Base-by-base conservation (phyloP, 2,888 invertebrate genomes). In the Himalopsyche anomala region DNA sequence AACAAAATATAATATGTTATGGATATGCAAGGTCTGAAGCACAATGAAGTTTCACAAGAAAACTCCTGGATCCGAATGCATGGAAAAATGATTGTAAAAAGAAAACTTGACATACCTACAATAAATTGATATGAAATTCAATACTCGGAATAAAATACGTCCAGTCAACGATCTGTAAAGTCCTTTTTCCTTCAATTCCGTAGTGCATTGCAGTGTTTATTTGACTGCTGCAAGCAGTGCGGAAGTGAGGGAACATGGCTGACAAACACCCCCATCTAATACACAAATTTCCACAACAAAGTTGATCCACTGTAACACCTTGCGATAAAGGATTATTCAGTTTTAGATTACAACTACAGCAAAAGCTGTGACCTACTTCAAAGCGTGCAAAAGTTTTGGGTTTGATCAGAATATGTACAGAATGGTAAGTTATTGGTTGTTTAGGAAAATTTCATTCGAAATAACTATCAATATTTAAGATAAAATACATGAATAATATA, bases 161-260 rank as follows among this genome's bases (percentile, higher is more conserved):
- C 12, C 51, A 15, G 51, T 51, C 74, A 38, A 36, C 15, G 36
- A 12, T 38, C 4, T 9, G 8, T 17, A 45, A 19, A 51, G 79
- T 51, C 55, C 36, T 54, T 84, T 93, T 94, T 94, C 92, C 95
- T 94, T 97, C 97, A 97, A 97, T 97, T 97, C 97, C 97, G 97
- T 97, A 97, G 97, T 97, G 97, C 97, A 97, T 97, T 97, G 97
- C 97, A 97, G 97, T 96, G 96, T 96, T 93, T 89, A 88, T 89
- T 94, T 92, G 94, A 94, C 94, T 93, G 95, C 96, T 97, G 97
- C 97, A 97, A 97, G 97, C 97, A 96, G 96, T 96, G 96, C 96
- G 97, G 97, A 96, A 96, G 96, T 97, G 97, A 97, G 96, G 96
- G 92, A 94, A 94, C 94, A 93, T 90, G 90, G 91, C 90, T 91